Evolutionary conservation across 2,888 invertebrate species (phyloP).

Genomic region (Drosophila anceps): DNA sequence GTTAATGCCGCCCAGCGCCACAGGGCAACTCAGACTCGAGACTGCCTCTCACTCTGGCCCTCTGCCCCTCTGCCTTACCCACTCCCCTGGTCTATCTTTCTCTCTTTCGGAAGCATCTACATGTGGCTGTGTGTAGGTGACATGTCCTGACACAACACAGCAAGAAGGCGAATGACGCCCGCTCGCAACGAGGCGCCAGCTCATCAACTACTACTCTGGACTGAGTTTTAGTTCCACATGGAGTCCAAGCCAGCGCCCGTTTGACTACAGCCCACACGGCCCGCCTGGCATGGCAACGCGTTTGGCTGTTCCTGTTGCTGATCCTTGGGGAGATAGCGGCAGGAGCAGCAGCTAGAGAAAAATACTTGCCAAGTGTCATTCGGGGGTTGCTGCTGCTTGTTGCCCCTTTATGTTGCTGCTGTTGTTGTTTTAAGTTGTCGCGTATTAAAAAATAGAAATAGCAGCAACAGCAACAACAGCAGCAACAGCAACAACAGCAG

Average conservation of each 20-base stretch:
- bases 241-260: slow-evolving; percentile 14
- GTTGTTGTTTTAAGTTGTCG: slow-evolving; percentile 66
- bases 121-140: slow-evolving; percentile 73
- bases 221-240: slow-evolving; percentile 33
- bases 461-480: slow-evolving; percentile 43
- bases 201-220: slow-evolving; percentile 67
- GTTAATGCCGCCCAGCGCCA: slow-evolving; percentile 68
- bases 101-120: slow-evolving; percentile 36
- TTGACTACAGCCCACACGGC: not conserved
- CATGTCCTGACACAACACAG: slow-evolving; percentile 74
- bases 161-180: slow-evolving; percentile 28
- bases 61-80: not conserved
- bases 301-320: slow-evolving; percentile 48
- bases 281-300: slow-evolving; percentile 58
- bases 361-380: slow-evolving; percentile 62
- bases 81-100: not conserved
- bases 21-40: slow-evolving; percentile 45
- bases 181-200: slow-evolving; percentile 77
- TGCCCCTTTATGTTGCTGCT: slow-evolving; percentile 45
- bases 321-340: slow-evolving; percentile 68
- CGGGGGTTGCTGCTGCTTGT: slow-evolving; percentile 58
- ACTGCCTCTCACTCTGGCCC: slow-evolving; percentile 1
- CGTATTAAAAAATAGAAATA: slow-evolving; percentile 73
- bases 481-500: slow-evolving; percentile 52
- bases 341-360: slow-evolving; percentile 32